Percentiles rank a stretch among this genome's conserved stretches.
phyloP scores from a whole-genome alignment of 2,888 invertebrate genomes.

The Limnephilus rhombicus region DNA sequence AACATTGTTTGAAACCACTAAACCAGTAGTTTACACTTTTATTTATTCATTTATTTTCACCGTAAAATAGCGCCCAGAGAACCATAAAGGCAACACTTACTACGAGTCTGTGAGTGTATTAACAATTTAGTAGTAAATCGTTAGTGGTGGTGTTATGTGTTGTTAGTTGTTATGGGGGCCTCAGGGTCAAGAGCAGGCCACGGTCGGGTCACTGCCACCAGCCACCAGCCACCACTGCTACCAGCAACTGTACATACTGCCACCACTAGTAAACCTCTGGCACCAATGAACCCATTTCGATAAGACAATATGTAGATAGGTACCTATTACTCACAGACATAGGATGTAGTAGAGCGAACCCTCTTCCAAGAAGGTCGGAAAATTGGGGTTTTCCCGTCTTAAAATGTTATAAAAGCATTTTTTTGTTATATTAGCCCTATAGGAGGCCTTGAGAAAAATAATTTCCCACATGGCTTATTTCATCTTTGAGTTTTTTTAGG shows the following conservation, averaged over 20 bases:
- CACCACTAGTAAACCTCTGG: neutral
- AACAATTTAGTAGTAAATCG: constrained; percentile 1
- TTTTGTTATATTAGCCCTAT: too few species aligned
- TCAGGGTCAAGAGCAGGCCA: neutral
- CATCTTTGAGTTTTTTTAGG: too few species aligned
- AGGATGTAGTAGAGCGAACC: neutral
- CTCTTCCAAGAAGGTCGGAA: too few species aligned
- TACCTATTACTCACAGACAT: neutral
- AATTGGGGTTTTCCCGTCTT: neutral
- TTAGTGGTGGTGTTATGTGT: neutral
- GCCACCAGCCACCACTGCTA: neutral
- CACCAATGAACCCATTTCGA: neutral
- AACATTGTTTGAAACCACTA: neutral
- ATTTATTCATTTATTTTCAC: neutral
- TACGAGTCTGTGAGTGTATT: neutral
- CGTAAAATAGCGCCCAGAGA: neutral
- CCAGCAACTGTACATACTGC: too few species aligned
- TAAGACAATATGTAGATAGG: neutral
- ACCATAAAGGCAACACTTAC: neutral
- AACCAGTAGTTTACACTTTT: neutral
- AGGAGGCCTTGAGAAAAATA: too few species aligned
- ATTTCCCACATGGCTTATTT: too few species aligned
- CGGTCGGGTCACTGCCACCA: neutral
- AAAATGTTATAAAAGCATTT: too few species aligned
- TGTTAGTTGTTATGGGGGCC: neutral